phyloP scores from a whole-genome alignment of 1,140 invertebrate genomes.

The Coelopa frigida region DNA sequence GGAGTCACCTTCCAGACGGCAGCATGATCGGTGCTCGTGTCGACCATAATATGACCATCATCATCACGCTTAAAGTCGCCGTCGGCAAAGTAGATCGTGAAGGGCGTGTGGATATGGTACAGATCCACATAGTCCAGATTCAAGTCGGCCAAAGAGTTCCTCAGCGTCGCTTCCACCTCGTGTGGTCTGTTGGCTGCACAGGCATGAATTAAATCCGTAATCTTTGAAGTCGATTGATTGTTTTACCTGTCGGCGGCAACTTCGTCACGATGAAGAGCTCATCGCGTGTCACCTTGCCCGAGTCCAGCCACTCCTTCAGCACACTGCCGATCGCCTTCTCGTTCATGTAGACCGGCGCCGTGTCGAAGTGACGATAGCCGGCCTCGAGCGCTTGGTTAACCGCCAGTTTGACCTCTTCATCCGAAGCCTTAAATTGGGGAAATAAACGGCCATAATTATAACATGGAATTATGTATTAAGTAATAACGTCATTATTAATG shows the following conservation, averaged over 20 bases:
- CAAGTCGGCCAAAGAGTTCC: slow-evolving; percentile 64
- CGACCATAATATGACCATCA: slow-evolving; percentile 58
- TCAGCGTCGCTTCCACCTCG: slow-evolving; percentile 64
- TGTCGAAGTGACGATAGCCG: slow-evolving; percentile 65
- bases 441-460: slow-evolving; percentile 17
- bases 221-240: slow-evolving; percentile 4
- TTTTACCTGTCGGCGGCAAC: slow-evolving; percentile 49
- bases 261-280: slow-evolving; percentile 80
- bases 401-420: slow-evolving; percentile 62
- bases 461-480: too few species aligned
- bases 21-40: slow-evolving; percentile 60
- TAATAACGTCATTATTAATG: too few species aligned
- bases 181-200: slow-evolving; percentile 55
- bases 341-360: slow-evolving; percentile 73
- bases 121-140: slow-evolving; percentile 76
- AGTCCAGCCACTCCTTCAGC: slow-evolving; percentile 64
- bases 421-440: slow-evolving; percentile 58
- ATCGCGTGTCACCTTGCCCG: slow-evolving; percentile 62
- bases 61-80: slow-evolving; percentile 43
- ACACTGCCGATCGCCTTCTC: slow-evolving; percentile 71
- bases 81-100: slow-evolving; percentile 48
- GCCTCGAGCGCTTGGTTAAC: slow-evolving; percentile 56
- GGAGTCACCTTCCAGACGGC: slow-evolving; percentile 62
- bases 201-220: too few species aligned
- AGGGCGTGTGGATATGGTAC: slow-evolving; percentile 76